phyloP scores from a whole-genome alignment of 2,113 vertebrate species.

The Cheilinus undulatus region DNA sequence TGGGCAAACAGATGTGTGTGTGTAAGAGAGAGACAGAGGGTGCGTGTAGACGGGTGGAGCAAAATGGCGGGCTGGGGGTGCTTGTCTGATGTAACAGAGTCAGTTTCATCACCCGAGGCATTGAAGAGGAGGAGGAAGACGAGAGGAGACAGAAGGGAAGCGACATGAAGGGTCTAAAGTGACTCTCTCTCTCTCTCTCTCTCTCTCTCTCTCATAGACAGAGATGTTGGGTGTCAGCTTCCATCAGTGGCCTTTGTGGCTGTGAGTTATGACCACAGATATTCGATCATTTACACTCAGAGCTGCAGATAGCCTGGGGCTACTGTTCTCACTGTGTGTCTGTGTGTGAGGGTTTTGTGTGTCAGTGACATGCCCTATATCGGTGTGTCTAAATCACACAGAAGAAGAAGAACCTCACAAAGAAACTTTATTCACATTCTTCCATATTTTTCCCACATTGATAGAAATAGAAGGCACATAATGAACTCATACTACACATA shows the following conservation, averaged over 20 bases:
- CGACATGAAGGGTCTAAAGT: slow-evolving; percentile 67
- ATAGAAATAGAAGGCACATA: slow-evolving; percentile 1
- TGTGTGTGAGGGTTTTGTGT: slow-evolving; percentile 25
- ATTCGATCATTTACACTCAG: slow-evolving; percentile 73
- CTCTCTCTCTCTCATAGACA: slow-evolving; percentile 3
- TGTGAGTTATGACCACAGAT: slow-evolving; percentile 72
- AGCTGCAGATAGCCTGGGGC: slow-evolving; percentile 52
- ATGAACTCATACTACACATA: no score
- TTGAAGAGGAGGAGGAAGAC: slow-evolving; percentile 40
- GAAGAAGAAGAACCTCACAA: not conserved
- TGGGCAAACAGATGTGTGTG: slow-evolving; percentile 58
- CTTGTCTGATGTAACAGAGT: slow-evolving; percentile 70
- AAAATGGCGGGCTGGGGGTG: slow-evolving; percentile 4
- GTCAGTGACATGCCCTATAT: not conserved
- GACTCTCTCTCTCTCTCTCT: slow-evolving; percentile 20
- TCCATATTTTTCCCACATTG: no score
- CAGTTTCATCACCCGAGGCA: slow-evolving; percentile 80
- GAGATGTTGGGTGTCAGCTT: slow-evolving; percentile 61
- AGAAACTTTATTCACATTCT: not conserved
- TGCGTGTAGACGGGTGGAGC: slow-evolving; percentile 6
- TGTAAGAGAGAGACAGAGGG: not conserved
- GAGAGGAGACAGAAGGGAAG: slow-evolving; percentile 53
- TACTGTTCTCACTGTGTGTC: not conserved
- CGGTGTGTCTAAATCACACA: not conserved
- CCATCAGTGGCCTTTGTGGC: slow-evolving; percentile 57